A percentile compares a stretch with the other conserved stretches of the same genome.
phyloP scores from a whole-genome alignment of 1,140 invertebrate genomes.

The Heterodera schachtii region DNA sequence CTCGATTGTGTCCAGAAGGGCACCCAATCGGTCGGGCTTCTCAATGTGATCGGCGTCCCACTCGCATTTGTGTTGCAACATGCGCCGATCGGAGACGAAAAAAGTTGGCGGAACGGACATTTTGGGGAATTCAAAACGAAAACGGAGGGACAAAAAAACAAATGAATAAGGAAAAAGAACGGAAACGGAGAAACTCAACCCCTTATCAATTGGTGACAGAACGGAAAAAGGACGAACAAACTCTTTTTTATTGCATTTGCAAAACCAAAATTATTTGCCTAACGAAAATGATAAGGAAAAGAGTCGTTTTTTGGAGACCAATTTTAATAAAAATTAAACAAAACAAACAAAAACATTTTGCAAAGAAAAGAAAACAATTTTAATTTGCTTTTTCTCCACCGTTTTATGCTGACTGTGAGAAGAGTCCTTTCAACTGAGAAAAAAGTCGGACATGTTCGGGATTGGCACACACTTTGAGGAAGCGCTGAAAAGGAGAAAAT shows the following conservation, averaged over 20 bases:
- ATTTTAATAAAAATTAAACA: too few species aligned
- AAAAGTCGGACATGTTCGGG: constrained; percentile 28
- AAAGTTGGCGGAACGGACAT: constrained; percentile 53
- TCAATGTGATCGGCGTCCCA: constrained; percentile 67
- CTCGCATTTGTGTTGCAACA: constrained; percentile 65
- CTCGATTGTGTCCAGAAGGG: constrained; percentile 60
- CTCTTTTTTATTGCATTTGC: too few species aligned
- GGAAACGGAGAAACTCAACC: too few species aligned
- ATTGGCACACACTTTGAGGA: constrained; percentile 30
- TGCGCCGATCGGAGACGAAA: constrained; percentile 65
- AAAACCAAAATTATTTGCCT: too few species aligned
- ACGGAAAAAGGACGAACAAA: too few species aligned
- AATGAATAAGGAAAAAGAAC: background rate
- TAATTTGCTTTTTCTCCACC: background rate
- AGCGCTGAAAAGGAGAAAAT: constrained; percentile 27
- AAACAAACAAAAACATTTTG: too few species aligned
- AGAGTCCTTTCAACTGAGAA: constrained; percentile 2
- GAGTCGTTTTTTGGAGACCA: too few species aligned
- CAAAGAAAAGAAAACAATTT: too few species aligned
- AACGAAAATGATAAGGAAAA: too few species aligned
- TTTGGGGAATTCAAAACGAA: background rate
- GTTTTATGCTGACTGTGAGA: background rate
- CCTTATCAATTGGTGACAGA: too few species aligned
- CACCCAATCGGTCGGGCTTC: constrained; percentile 65
- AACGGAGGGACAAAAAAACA: too few species aligned